Evolutionary conservation across 1,140 invertebrate species (phyloP), one percentile per base, ranked within the genome.

Genomic region (Ectropis grisescens): DNA sequence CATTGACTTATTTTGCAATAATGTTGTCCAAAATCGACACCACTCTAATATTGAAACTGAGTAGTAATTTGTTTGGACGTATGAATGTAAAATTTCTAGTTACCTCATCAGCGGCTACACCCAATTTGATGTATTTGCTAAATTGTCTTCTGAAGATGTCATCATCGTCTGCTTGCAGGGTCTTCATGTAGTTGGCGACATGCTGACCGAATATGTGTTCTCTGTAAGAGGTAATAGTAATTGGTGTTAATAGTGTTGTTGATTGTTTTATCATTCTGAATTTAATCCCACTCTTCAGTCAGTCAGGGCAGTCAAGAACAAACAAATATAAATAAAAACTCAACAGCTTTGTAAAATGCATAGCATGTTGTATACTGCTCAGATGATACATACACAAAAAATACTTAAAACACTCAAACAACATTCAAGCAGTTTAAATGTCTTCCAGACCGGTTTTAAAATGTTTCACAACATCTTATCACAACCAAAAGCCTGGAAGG

Each of bases 131-230:
- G 83, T 96, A 99, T 60, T 92, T 89, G 51, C 96, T 96, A 83
- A 99, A 99, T 70, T 99, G 98, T 57, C 91, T 91, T 80, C 98
- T 98, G 85, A 93, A 99, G 0, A 91, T 91, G 40, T 98, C 96
- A 59, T 98, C 95, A 82, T 99, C 97, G 39, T 98, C 94, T 41
- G 97, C 94, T 70, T 97, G 90, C 22, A 99, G 84, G 29, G 85
- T 85, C 37, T 86, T 87, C 98, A 99, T 99, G 82, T 99, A 99
- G 36, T 98, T 94, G 33, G 95, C 93, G 44, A 99, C 97, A 76
- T 99, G 98, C 48, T 93, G 88, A 29, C 96, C 98, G 70, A 99
- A 96, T 58, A 99, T 99, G 76, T 99, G 97, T 46, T 84, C 78
- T 47, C 88, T 83, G 46, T 10, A 59, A 50, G n/a, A n/a, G n/a